Percentiles rank a stretch among this genome's conserved stretches.
phyloP scores from a whole-genome alignment of 2,113 vertebrate genomes.

The Halcyon senegalensis region DNA sequence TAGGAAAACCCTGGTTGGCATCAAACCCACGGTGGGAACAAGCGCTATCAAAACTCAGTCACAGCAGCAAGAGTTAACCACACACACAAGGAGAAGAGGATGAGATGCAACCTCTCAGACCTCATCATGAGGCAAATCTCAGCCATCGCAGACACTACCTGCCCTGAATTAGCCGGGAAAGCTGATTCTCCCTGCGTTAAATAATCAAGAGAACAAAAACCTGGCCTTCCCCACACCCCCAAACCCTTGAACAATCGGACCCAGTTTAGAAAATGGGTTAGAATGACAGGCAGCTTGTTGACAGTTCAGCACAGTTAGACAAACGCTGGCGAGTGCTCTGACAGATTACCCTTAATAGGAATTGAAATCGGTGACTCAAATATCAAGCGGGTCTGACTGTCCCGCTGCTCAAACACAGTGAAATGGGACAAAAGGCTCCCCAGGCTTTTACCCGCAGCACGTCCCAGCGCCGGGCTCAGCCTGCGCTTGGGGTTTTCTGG shows the following conservation, averaged over 20 bases:
- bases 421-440: not conserved
- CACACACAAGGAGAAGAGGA: not conserved
- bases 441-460: not conserved
- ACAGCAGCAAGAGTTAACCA: not conserved
- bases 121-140: not conserved
- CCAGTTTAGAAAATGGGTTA: not conserved
- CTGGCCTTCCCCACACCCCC: not conserved
- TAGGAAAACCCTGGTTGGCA: not conserved
- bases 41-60: not conserved
- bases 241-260: not conserved
- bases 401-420: not conserved
- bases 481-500: not conserved
- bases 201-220: not conserved
- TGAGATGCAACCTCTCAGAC: not conserved
- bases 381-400: not conserved
- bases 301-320: not conserved
- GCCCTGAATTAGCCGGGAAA: not conserved
- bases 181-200: not conserved
- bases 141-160: not conserved
- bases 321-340: not conserved
- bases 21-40: not conserved
- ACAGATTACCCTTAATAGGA: not conserved
- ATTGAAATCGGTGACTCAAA: not conserved
- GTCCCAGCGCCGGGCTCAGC: accelerated
- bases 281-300: not conserved